Conservation (phyloP, 2,113 vertebrate genomes). For the Telmatochromis bifrenatus region DNA sequence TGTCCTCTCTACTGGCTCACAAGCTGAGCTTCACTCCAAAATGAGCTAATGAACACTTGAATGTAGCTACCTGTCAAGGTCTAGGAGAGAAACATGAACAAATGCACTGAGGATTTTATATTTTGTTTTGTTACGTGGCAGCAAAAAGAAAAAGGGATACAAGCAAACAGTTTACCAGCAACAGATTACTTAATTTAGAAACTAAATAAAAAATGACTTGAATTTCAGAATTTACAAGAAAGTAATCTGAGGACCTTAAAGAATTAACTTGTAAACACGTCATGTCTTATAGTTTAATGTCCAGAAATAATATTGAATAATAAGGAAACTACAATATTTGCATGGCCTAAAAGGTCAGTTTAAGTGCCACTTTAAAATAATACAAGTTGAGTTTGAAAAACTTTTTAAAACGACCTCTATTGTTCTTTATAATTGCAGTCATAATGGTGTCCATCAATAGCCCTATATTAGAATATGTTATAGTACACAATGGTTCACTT, state of each 20-base stretch:
- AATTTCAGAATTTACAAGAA: accelerated
- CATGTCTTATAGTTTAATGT: neutral
- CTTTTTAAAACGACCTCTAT: neutral
- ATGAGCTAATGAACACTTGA: neutral
- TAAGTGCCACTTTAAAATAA: neutral
- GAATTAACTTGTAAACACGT: neutral
- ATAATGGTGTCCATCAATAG: neutral
- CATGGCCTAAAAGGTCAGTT: neutral
- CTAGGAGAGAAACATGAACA: neutral
- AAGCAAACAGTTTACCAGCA: neutral
- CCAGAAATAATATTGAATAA: neutral
- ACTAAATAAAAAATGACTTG: neutral
- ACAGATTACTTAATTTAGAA: neutral
- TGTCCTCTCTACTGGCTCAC: neutral
- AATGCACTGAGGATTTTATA: neutral
- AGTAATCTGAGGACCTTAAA: neutral
- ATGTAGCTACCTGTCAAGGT: neutral
- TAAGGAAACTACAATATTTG: neutral
- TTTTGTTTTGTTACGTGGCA: neutral
- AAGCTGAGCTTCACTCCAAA: neutral
- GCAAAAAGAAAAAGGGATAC: neutral
- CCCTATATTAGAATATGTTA: neutral
- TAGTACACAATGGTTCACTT: neutral
- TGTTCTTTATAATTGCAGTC: neutral
- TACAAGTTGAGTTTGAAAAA: neutral